phyloP scores from a whole-genome alignment of 2,888 invertebrate genomes.

The Galerucella nymphaeae region DNA sequence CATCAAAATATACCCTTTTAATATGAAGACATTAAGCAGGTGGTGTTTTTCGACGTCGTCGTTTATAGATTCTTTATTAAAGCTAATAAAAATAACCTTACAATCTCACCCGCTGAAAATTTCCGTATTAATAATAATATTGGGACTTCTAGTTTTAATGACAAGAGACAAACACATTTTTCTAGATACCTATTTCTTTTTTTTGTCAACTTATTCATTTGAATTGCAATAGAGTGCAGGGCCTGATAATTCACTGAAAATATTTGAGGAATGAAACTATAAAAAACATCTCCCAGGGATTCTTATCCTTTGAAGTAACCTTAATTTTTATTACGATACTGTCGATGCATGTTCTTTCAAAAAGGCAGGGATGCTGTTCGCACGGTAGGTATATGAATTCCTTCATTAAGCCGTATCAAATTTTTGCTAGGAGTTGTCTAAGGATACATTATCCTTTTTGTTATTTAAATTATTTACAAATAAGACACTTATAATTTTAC shows the following conservation, averaged over 20 bases:
- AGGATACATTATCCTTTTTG: conserved; percentile 9
- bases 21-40: conserved; percentile 11
- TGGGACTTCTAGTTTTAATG: neutral
- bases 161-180: no score
- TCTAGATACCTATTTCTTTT: no score
- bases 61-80: neutral
- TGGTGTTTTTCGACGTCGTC: neutral
- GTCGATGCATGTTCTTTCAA: neutral
- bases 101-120: neutral
- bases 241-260: no score
- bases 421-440: conserved; percentile 7
- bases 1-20: conserved; percentile 3
- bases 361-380: conserved; percentile 4
- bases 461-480: neutral
- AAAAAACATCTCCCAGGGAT: no score
- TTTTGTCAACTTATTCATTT: no score
- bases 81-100: neutral
- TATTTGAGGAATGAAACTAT: no score
- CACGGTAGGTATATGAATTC: conserved; percentile 27
- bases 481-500: no score
- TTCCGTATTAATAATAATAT: neutral
- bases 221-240: no score
- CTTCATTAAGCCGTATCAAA: conserved; percentile 23
- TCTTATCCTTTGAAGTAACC: no score
- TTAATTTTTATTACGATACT: no score